These are phyloP conservation scores for Pogonus chalceus DNA, from an alignment of 1,140 invertebrate genomes.

Conservation along the genomic window DNA sequence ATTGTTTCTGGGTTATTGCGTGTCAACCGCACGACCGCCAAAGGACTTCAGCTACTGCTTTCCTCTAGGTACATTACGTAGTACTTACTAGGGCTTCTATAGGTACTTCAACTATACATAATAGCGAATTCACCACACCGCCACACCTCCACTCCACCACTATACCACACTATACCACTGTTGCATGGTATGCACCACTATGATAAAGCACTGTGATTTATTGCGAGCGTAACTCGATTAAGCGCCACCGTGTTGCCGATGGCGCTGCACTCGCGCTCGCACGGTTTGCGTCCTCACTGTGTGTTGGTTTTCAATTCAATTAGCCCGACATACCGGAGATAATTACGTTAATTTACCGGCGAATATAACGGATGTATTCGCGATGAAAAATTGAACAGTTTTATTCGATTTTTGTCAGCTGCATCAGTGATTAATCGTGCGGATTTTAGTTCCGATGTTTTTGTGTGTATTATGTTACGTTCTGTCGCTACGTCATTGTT, in stretches of 20 bases:
- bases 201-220: constrained; percentile 3
- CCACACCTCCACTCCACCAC: too few species aligned
- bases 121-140: too few species aligned
- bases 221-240: constrained; percentile 1
- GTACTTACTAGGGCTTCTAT: too few species aligned
- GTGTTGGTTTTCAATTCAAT: constrained; percentile 4
- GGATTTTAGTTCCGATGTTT: too few species aligned
- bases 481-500: too few species aligned
- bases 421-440: not conserved
- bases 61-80: too few species aligned
- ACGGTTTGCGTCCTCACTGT: not conserved
- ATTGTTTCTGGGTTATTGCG: not conserved
- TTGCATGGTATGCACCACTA: too few species aligned
- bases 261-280: not conserved
- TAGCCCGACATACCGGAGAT: not conserved
- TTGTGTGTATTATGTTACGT: too few species aligned
- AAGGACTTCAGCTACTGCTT: too few species aligned
- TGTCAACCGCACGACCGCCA: too few species aligned
- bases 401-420: not conserved
- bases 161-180: too few species aligned
- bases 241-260: not conserved
- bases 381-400: not conserved
- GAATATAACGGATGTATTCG: not conserved
- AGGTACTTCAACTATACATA: too few species aligned
- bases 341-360: constrained; percentile 2